Evolutionary conservation across 2,888 invertebrate species (phyloP).

Genomic region (Schizotus pectinicornis): DNA sequence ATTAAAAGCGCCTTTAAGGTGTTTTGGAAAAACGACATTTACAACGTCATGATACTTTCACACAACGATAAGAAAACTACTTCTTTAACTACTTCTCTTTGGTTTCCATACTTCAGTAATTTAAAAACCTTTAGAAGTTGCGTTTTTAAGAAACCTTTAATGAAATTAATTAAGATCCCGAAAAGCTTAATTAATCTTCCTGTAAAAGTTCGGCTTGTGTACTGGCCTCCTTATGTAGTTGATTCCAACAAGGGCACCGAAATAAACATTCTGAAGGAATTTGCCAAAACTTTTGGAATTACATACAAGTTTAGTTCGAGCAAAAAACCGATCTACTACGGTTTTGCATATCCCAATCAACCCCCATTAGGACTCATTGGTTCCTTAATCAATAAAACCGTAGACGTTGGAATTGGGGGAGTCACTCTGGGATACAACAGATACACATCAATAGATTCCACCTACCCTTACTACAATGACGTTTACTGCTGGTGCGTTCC

Average conservation of each 20-base stretch:
- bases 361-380: slow-evolving; percentile 39
- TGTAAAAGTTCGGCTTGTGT: slow-evolving; percentile 41
- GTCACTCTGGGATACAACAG: slow-evolving; percentile 41
- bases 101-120: slow-evolving; percentile 2
- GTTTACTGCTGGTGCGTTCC: slow-evolving; percentile 47
- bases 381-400: slow-evolving; percentile 34
- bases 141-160: neutral
- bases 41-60: slow-evolving; percentile 1
- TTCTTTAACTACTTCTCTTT: slow-evolving; percentile 1
- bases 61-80: neutral
- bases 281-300: neutral
- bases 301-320: neutral
- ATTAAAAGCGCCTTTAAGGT: neutral
- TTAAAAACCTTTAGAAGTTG: neutral
- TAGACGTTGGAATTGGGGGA: slow-evolving; percentile 45
- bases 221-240: slow-evolving; percentile 47
- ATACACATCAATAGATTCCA: slow-evolving; percentile 41
- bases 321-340: neutral
- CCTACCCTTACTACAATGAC: slow-evolving; percentile 45
- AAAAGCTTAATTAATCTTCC: slow-evolving; percentile 41
- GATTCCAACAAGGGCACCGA: slow-evolving; percentile 22
- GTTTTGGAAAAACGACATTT: slow-evolving; percentile 1
- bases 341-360: slow-evolving; percentile 33
- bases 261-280: slow-evolving; percentile 2
- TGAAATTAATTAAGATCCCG: slow-evolving; percentile 36